These are phyloP conservation scores for Theretra japonica DNA, from an alignment of 2,888 invertebrate genomes.

Conservation along the genomic window DNA sequence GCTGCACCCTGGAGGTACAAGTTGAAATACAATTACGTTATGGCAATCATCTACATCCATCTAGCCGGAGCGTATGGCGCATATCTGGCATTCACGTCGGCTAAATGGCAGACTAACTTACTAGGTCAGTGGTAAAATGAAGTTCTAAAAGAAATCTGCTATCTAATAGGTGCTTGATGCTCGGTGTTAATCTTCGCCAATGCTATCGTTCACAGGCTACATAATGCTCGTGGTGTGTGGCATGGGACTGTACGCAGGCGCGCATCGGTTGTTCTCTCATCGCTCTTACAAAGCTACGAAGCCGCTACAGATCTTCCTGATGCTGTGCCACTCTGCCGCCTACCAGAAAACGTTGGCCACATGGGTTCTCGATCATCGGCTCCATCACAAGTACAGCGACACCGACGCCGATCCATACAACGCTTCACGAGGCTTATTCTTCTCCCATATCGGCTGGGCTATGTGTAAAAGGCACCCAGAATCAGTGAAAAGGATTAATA, in stretches of 20 bases:
- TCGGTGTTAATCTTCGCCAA: constrained; percentile 9
- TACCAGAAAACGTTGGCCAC: constrained; percentile 48
- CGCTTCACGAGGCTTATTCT: constrained; percentile 91
- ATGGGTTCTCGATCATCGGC: constrained; percentile 51
- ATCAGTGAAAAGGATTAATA: constrained; percentile 87
- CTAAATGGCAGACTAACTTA: constrained; percentile 29
- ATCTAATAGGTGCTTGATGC: background rate
- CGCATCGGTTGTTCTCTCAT: constrained; percentile 54
- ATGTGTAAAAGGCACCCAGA: constrained; percentile 90
- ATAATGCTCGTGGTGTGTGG: constrained; percentile 31
- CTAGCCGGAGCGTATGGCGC: constrained; percentile 23
- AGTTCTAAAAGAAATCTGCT: background rate
- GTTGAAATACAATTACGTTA: background rate
- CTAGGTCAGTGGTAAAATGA: constrained; percentile 25
- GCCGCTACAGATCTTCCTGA: constrained; percentile 51
- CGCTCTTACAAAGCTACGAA: constrained; percentile 50
- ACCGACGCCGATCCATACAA: constrained; percentile 92
- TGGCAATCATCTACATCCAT: background rate
- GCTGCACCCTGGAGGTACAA: constrained; percentile 1
- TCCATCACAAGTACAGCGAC: constrained; percentile 84
- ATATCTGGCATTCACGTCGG: constrained; percentile 18
- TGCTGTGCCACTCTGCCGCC: constrained; percentile 50
- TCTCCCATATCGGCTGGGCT: constrained; percentile 93
- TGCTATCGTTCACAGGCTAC: constrained; percentile 37
- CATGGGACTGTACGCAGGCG: constrained; percentile 50